Base-by-base conservation (phyloP, 2,797 vertebrate genomes). In the Merluccius polli region DNA sequence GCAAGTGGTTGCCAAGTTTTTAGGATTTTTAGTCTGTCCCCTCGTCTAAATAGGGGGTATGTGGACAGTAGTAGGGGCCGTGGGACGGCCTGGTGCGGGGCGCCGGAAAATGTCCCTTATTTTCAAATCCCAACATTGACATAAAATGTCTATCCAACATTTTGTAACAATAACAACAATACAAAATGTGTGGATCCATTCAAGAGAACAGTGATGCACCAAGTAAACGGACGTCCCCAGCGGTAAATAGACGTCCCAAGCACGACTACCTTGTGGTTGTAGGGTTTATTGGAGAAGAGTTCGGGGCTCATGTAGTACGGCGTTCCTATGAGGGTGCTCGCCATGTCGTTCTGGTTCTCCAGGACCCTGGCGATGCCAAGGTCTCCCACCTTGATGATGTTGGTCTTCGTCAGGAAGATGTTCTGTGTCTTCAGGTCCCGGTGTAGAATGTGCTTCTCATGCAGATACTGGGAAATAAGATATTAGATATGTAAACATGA, bases 221-320 rank as follows among this genome's bases (percentile, higher is more conserved):
- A n/a, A 24, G 52, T 59, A 35, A 35, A 35, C 8, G 8, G 33
- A 3, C 33, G 3, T 35, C 33, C 33, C 33, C 33, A 3, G 33
- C 33, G 8, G 31, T 41, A 21, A 35, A 27, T 4, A 75, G 12
- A 29, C 68, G 15, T 18, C 1, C 6, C 41, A 52, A 27, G 59
- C 59, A n/a, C 2, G 9, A 32, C 74, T 95, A 98, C 98, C 97
- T 99, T 99, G 90, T 99, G 94, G 90, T 97, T 98, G 86, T 99
- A 99, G 1, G 96, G 97, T 86, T 96, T 97, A 91, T 97, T 98
- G 36, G 96, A 98, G 78, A 99, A 97, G 48, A 99, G 91, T 78
- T 99, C 98, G 0, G 98, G 98, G 81, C 98, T 99, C 98, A 99
- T 99, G 89, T 99, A 99, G 89, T 99, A 99, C 0, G 98, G 98